Conservation (phyloP, 2,888 invertebrate genomes). For the Balanococcus diminutus region DNA sequence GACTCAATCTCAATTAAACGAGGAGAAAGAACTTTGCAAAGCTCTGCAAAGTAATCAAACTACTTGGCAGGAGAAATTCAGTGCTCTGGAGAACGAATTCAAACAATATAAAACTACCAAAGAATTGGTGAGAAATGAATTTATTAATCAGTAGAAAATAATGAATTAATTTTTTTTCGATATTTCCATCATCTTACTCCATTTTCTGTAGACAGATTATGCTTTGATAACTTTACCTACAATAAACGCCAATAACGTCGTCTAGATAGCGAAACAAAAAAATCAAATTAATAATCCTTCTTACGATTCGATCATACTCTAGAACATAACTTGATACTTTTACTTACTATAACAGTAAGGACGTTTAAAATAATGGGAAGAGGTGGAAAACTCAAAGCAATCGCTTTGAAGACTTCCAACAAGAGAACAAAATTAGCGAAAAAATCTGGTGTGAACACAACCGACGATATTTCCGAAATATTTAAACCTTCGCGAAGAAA, state of each 20-base stretch:
- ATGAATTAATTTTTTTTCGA: too few relatives aligned
- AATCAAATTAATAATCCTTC: too few relatives aligned
- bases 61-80: slow-evolving; percentile 72
- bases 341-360: too few relatives aligned
- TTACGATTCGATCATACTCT: too few relatives aligned
- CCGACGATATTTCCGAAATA: not conserved
- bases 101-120: slow-evolving; percentile 61
- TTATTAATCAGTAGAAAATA: too few relatives aligned
- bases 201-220: too few relatives aligned
- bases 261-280: too few relatives aligned
- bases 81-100: slow-evolving; percentile 65
- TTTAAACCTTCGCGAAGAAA: not conserved
- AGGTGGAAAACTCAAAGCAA: not conserved
- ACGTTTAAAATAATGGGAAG: not conserved
- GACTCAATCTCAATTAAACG: slow-evolving; percentile 74
- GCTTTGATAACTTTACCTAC: too few relatives aligned
- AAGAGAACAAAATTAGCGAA: not conserved
- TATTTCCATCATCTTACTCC: too few relatives aligned
- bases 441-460: not conserved
- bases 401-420: not conserved
- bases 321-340: too few relatives aligned
- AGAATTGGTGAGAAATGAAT: slow-evolving; percentile 58
- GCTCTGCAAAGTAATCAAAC: slow-evolving; percentile 77
- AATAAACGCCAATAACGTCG: too few relatives aligned
- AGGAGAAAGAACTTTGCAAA: slow-evolving; percentile 84